Conservation (phyloP, 2,113 vertebrate genomes). For the Phrynosoma blainvillii region DNA sequence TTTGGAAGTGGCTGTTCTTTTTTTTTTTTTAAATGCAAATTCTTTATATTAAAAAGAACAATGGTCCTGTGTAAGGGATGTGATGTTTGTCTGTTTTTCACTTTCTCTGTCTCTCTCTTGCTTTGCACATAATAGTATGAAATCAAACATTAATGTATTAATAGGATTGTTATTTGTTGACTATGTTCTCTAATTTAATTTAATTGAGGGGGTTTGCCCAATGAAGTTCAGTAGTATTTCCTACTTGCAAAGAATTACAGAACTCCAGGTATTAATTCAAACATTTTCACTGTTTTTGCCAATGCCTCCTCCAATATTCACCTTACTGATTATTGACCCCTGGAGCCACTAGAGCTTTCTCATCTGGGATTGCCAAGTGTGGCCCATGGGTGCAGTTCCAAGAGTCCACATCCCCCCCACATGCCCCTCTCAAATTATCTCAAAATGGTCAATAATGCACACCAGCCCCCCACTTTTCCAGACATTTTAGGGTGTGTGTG, state of each 20-base stretch:
- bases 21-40: background rate
- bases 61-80: background rate
- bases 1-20: conserved; percentile 36
- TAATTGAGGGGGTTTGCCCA: background rate
- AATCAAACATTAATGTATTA: background rate
- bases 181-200: background rate
- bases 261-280: background rate
- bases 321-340: background rate
- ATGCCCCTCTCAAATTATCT: too few species aligned
- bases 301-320: background rate
- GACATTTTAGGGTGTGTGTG: too few species aligned
- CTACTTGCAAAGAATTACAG: background rate
- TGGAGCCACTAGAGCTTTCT: background rate
- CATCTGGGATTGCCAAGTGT: background rate
- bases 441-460: too few species aligned
- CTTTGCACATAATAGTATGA: background rate
- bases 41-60: conserved; percentile 3
- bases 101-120: background rate
- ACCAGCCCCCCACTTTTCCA: too few species aligned
- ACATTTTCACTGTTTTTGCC: background rate
- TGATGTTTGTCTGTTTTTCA: background rate
- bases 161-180: background rate
- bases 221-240: background rate
- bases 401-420: too few species aligned
- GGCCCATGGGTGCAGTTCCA: too few species aligned